Conservation (phyloP, 1,140 invertebrate genomes). For the Musca vetustissima region DNA sequence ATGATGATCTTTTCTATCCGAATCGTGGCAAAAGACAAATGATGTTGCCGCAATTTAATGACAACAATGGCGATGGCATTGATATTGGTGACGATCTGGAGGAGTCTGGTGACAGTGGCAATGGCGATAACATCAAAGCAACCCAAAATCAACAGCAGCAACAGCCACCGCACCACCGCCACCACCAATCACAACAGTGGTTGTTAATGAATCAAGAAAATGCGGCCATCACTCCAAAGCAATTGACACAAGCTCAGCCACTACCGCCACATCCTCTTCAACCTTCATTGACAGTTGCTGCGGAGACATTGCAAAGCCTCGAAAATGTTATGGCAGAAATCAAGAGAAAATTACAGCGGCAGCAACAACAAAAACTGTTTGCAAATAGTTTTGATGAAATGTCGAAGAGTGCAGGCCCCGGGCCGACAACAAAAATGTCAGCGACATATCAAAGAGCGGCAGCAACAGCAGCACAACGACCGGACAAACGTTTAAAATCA, state of each 20-base stretch:
- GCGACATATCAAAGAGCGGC: conserved; percentile 39
- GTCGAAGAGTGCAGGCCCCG: background rate
- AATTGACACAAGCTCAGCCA: too few relatives aligned
- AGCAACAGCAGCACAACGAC: conserved; percentile 6
- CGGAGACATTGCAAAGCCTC: background rate
- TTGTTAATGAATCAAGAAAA: too few relatives aligned
- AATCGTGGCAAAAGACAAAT: conserved; percentile 50
- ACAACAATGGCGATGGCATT: background rate
- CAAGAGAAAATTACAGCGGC: conserved; percentile 25
- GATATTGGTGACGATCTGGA: background rate
- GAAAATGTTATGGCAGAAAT: conserved; percentile 24
- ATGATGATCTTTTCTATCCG: conserved; percentile 53
- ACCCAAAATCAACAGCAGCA: too few relatives aligned
- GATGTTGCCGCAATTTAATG: background rate
- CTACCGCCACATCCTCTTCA: background rate
- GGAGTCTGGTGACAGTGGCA: background rate
- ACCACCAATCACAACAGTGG: background rate
- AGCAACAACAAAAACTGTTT: conserved; percentile 1
- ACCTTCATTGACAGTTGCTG: background rate
- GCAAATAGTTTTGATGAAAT: conserved; percentile 22
- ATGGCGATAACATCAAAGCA: background rate
- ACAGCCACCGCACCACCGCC: too few relatives aligned
- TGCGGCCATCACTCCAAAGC: too few relatives aligned
- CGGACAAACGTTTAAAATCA: conserved; percentile 18
- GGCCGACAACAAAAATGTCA: conserved; percentile 37